Evolutionary conservation across 2,888 invertebrate species (phyloP).

Genomic region (Drosophila lacicola): DNA sequence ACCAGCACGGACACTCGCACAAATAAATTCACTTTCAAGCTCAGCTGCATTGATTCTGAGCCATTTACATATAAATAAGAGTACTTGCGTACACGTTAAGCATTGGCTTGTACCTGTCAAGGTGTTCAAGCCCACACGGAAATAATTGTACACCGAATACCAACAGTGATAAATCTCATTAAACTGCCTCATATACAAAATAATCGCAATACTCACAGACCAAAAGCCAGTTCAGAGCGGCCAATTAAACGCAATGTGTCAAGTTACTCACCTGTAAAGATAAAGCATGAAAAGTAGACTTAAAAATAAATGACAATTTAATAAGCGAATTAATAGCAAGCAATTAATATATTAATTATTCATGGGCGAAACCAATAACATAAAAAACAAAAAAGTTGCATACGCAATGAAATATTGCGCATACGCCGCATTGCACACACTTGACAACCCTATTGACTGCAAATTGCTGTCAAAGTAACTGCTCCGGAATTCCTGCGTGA

Average conservation of each 20-base stretch:
- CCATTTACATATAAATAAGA: conserved; percentile 16
- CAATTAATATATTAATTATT: conserved; percentile 34
- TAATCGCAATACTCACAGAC: conserved; percentile 41
- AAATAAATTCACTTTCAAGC: conserved; percentile 2
- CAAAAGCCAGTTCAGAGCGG: conserved; percentile 9
- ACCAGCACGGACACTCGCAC: too few species aligned
- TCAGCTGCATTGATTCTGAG: conserved; percentile 23
- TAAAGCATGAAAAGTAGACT: conserved; percentile 34
- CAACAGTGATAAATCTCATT: conserved; percentile 44
- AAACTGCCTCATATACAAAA: conserved; percentile 45
- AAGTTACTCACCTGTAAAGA: conserved; percentile 78
- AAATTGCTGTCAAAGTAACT: not conserved
- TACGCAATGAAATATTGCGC: conserved; percentile 44
- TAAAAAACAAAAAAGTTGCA: not conserved
- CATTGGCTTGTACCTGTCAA: conserved; percentile 46
- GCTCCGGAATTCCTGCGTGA: not conserved
- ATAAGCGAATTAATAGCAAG: conserved; percentile 42
- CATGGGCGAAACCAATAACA: not conserved
- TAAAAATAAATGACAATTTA: conserved; percentile 32
- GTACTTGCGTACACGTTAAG: conserved; percentile 14
- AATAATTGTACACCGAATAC: conserved; percentile 44
- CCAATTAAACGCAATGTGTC: conserved; percentile 59
- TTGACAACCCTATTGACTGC: not conserved
- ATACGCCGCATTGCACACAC: conserved; percentile 50
- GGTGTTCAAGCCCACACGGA: conserved; percentile 69